Evolutionary conservation across 2,113 vertebrate species (phyloP), one percentile per base, ranked within the genome.

Genomic region (Oreocharis arfaki): DNA sequence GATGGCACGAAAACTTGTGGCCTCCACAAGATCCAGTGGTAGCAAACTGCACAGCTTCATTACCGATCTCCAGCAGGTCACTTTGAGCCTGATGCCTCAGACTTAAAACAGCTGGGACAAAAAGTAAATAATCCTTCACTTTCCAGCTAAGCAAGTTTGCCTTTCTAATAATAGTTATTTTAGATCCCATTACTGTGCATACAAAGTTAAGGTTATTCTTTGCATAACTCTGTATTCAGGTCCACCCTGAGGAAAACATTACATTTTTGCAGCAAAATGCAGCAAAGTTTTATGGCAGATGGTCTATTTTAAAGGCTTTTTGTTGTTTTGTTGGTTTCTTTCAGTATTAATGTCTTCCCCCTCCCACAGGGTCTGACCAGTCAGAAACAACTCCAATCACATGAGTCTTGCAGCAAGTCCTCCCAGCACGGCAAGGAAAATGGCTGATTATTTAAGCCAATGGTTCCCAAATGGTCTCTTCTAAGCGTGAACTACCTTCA

Each of bases 81-180:
- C 22, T 82, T 70, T 55, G 93, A 84, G 52, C 39, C 46, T 42
- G 7, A 67, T 47, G 24, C 56, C 52, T 84, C 63, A 59, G 59
- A 90, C 35, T 59, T 84, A 46, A 90, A 89, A 78, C 60, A 87
- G 42, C 42, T 84, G 68, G n/a, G 41, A 77, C n/a, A 77, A 86
- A 86, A 83, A 93, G 35, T 52, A 95, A 92, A 76, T 76, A 94
- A 87, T 49, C 78, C 30, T 90, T 79, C 23, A 12, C 39, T 39
- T 84, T 76, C 46, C 86, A 77, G 55, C 86, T 70, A 94, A 69
- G 68, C 64, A 86, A 86, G 46, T 75, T 95, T 93, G 79, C 47
- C 52, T 89, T 89, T 93, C 64, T 84, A 56, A 69, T 74, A 92
- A 81, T 10, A 84, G 93, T 90, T 93, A 95, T 81, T 96, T 92